Evolutionary conservation across 2,888 invertebrate genomes (phyloP).

Genomic region (Limulus polyphemus): DNA sequence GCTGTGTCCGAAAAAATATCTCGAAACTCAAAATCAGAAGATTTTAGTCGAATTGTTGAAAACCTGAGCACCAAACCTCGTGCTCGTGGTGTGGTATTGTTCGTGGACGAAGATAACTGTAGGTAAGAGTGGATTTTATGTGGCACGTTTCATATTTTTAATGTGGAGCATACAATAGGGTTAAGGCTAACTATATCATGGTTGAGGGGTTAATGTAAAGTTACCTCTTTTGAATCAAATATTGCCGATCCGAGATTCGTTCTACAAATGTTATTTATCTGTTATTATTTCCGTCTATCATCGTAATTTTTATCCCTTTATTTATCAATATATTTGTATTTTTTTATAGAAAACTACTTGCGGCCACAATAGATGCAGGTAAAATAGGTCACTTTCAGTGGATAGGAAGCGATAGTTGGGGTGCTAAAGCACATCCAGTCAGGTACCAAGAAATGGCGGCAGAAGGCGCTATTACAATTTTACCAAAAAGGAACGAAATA

Average conservation of each 20-base stretch:
- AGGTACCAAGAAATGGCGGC: conserved; percentile 47
- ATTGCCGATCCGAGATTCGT: too few species aligned
- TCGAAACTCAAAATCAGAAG: conserved; percentile 45
- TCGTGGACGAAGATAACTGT: conserved; percentile 58
- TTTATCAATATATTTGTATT: too few species aligned
- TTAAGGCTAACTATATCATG: too few species aligned
- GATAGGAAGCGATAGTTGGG: conserved; percentile 61
- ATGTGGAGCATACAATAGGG: too few species aligned
- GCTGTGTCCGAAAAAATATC: conserved; percentile 48
- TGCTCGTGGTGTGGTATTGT: conserved; percentile 54
- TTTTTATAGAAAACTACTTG: too few species aligned
- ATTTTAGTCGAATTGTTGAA: conserved; percentile 49
- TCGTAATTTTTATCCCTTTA: too few species aligned
- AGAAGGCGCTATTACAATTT: conserved; percentile 50
- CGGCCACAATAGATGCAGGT: too few species aligned
- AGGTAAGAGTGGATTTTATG: conserved; percentile 34
- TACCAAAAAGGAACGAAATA: conserved; percentile 46
- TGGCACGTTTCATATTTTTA: too few species aligned
- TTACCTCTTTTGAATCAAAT: too few species aligned
- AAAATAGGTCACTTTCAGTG: conserved; percentile 49
- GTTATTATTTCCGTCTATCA: too few species aligned
- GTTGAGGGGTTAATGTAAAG: too few species aligned
- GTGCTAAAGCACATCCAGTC: conserved; percentile 51
- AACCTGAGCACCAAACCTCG: conserved; percentile 46
- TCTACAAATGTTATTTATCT: too few species aligned